Base-by-base conservation (phyloP, 2,113 vertebrate genomes). In the Lycocorax pyrrhopterus region DNA sequence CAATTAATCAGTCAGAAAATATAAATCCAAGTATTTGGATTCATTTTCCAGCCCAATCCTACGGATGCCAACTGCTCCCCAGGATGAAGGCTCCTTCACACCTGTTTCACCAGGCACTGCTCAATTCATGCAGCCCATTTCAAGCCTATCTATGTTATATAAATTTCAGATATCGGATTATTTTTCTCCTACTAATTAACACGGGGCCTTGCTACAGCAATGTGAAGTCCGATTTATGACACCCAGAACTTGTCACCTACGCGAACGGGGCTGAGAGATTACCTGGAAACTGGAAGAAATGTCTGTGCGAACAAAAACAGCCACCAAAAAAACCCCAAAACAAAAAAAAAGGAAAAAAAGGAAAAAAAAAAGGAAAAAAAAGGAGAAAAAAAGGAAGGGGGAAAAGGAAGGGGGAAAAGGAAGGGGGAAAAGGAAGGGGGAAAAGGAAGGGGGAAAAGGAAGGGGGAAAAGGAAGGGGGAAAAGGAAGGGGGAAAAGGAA, bases 221-320 rank as follows among this genome's bases (percentile, higher is more conserved):
- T 0, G 1, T 16, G 9, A 44, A 35, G 32, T 2, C 35, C 41
- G 19, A 51, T 30, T 25, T 18, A 23, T 1, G 6, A 2, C 33
- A 55, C 2, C 1, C 19, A 37, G 46, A 46, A 20, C 2, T 8
- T 4, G 13, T 2, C 21, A 21, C 12, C 20, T 49, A 5, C 0
- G 0, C 27, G 47, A 23, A 47, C 0, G 12, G 29, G 35, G 8
- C 68, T 30, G 33, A 67, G 21, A 51, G 15, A 33, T 33, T 6
- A 37, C 27, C 33, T 30, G 9, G 33, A 41, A 58, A 67, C 9
- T 29, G 35, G 18, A 8, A 16, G 8, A 62, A 20, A 32, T 0
- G 0, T 13, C 30, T 16, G 21, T 10, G 25, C 16, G 27, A 53
- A 32, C 12, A 74, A 18, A 51, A 56, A 12, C 9, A 75, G 49